Percentiles rank a stretch among this genome's conserved stretches.
phyloP scores from a whole-genome alignment of 2,113 vertebrate species.

The Diphyllodes magnificus region DNA sequence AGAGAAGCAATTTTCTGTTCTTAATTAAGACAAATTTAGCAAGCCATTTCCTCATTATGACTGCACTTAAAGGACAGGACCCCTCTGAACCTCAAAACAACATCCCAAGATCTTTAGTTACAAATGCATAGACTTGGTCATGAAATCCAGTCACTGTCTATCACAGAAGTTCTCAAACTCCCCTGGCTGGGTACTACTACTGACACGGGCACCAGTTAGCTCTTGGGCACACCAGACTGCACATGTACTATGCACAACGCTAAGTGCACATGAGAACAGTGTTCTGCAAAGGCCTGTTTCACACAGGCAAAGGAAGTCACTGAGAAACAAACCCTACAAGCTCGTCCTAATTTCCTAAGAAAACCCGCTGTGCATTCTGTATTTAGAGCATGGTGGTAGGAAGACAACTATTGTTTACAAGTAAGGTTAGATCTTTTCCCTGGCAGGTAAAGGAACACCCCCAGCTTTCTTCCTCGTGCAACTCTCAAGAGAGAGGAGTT shows the following conservation, averaged over 20 bases:
- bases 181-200: neutral
- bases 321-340: neutral
- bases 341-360: neutral
- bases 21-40: neutral
- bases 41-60: neutral
- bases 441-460: neutral
- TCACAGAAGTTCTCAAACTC: neutral
- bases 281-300: neutral
- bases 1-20: neutral
- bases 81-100: neutral
- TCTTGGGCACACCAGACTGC: neutral
- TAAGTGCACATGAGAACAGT: rapidly evolving
- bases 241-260: rapidly evolving
- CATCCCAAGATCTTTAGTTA: neutral
- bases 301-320: neutral
- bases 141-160: neutral
- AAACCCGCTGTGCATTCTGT: neutral
- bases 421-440: neutral
- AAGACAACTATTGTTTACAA: neutral
- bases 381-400: neutral
- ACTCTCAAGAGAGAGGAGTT: neutral
- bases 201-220: neutral
- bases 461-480: neutral
- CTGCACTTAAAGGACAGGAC: neutral
- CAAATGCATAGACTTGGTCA: neutral